Percentiles rank a stretch among this genome's conserved stretches.
Evolutionary conservation across 2,888 invertebrate genomes (phyloP).

Genomic region (Lobophora halterata): DNA sequence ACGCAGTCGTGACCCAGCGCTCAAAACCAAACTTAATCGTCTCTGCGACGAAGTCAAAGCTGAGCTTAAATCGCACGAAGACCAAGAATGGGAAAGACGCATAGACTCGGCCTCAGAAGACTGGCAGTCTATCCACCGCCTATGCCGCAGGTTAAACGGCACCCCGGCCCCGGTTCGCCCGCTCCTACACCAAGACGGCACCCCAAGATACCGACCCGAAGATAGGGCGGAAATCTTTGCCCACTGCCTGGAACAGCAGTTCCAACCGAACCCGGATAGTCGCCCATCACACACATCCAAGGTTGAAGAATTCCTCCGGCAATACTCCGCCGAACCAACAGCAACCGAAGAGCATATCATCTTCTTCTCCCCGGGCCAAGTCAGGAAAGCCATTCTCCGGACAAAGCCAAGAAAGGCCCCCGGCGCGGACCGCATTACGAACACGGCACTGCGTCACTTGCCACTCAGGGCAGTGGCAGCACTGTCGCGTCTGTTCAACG

Average conservation of each 20-base stretch:
- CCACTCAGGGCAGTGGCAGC: not conserved
- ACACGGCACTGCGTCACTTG: not conserved
- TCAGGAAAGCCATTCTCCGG: conserved; percentile 1
- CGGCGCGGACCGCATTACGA: conserved; percentile 5
- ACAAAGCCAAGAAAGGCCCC: conserved; percentile 4
- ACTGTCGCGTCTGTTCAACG: conserved; percentile 12
- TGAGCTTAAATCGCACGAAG: too few species aligned
- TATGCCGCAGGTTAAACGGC: too few species aligned
- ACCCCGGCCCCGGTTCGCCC: too few species aligned
- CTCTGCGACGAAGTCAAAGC: too few species aligned
- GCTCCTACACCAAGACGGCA: too few species aligned
- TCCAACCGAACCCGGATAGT: not conserved
- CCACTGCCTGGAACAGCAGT: not conserved
- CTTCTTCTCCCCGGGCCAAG: conserved; percentile 7
- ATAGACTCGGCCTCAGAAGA: too few species aligned
- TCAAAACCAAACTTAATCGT: too few species aligned
- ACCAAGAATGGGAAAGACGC: too few species aligned
- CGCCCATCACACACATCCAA: not conserved
- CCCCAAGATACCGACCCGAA: not conserved
- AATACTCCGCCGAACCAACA: not conserved
- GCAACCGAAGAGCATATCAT: not conserved
- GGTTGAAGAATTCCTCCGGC: not conserved
- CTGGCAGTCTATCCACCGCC: too few species aligned
- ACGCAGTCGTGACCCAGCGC: too few species aligned
- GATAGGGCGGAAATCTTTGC: not conserved